Base-by-base conservation (phyloP, 2,797 vertebrate genomes). In the Mallotus villosus region DNA sequence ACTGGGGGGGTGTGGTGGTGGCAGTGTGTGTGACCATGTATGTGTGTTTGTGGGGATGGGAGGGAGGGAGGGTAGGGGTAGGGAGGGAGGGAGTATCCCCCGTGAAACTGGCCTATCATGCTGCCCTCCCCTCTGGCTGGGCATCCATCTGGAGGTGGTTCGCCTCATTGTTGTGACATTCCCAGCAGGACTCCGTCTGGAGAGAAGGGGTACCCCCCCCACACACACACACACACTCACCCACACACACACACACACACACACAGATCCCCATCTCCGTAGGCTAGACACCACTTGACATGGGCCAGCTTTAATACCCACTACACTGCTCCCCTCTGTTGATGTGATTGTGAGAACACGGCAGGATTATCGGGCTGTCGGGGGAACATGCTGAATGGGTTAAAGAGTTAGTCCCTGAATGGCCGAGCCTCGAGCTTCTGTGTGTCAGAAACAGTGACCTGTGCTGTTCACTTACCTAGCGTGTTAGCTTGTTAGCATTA, bases 121-220 rank as follows among this genome's bases (percentile, higher is more conserved):
- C 25, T 22, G 9, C 17, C 16, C 46, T 55, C 49, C 60, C 46
- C 62, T 49, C 66, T 60, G 55, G 55, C 64, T 34, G 34, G 27
- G 34, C 71, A 74, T 74, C 75, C 77, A 81, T 81, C 78, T 81
- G 76, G 67, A 78, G 60, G 60, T 27, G 69, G 72, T 63, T 21
- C 71, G 66, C 16, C 58, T 77, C 74, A 81, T 82, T 74, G 78
- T 82, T 82, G 71, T 81, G 78, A 83, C 76, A 82, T 70, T 72
- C 74, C 70, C 84, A 82, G 81, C 81, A 74, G 65, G 78, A 67
- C 66, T 46, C 73, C 53, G 76, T 82, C 81, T 85, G 71, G 73
- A 78, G 66, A 65, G 29, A 29, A 66, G 63, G 37, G 34, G 63
- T 1, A 21, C 17, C 59, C 24, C 78, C 19, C 72, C 55, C 53